These are phyloP conservation scores for Uloborus diversus DNA, from an alignment of 1,140 invertebrate genomes.

Conservation along the genomic window DNA sequence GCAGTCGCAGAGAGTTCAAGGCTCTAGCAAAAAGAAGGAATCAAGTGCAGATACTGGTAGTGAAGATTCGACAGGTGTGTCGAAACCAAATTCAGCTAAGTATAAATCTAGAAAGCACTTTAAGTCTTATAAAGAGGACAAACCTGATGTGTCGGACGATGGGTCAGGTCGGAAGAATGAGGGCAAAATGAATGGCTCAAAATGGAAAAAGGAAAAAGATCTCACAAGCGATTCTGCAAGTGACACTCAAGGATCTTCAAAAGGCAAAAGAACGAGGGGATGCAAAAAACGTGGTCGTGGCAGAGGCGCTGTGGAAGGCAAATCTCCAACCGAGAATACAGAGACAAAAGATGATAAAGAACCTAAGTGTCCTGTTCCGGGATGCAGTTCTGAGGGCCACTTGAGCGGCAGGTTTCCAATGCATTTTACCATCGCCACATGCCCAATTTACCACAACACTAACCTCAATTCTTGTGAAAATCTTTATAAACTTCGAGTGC, in stretches of 20 bases:
- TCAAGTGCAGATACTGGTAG: constrained; percentile 39
- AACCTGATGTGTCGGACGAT: constrained; percentile 21
- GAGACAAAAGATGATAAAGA: constrained; percentile 65
- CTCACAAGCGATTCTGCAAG: constrained; percentile 38
- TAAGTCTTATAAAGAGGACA: background rate
- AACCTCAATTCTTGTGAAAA: constrained; percentile 84
- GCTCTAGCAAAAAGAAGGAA: constrained; percentile 15
- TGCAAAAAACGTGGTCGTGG: constrained; percentile 23
- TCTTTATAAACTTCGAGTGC: constrained; percentile 61
- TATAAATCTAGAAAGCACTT: background rate
- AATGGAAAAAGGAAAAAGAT: constrained; percentile 25
- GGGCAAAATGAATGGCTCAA: constrained; percentile 15
- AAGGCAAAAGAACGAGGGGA: constrained; percentile 6
- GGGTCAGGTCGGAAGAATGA: background rate
- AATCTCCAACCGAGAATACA: background rate
- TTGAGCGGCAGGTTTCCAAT: constrained; percentile 80
- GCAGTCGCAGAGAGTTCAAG: constrained; percentile 8
- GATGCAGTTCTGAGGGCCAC: constrained; percentile 90
- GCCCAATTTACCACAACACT: constrained; percentile 90
- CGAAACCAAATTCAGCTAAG: constrained; percentile 1
- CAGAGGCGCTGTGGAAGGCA: background rate
- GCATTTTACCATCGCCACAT: constrained; percentile 88
- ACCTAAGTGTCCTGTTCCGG: constrained; percentile 82
- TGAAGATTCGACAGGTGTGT: constrained; percentile 19
- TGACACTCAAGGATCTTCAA: constrained; percentile 14